Base-by-base conservation (phyloP, 2,888 invertebrate genomes). In the Drosophila mayaguana region DNA sequence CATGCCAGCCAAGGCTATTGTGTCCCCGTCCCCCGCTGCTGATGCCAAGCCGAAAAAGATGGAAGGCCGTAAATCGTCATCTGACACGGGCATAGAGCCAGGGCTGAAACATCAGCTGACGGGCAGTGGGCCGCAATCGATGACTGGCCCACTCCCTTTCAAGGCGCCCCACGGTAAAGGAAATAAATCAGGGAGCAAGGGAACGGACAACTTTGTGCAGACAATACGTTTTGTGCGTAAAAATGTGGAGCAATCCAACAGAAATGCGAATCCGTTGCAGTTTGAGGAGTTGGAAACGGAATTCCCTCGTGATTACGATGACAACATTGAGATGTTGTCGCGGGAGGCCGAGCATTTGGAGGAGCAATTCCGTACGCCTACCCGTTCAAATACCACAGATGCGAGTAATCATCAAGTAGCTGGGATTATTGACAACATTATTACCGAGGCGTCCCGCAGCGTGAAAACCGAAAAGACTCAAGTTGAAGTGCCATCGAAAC, bases 241-340 rank as follows among this genome's bases (percentile, higher is more conserved):
- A 68, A 92, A 92, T 71, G 91, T 93, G 8, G 93, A 93, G 36
- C 92, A 92, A 64, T 90, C 90, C 11, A 89, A 88, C 8, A 75
- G 91, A 42, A 92, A 91, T 76, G 80, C 80, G 28, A 87, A 91
- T 61, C 89, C 91, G 2, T n/a, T 86, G 46, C 91, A 87, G 61
- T 92, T 86, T 72, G 81, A 92, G 45, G 92, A 92, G 48, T 88
- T 93, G 59, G 93, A 93, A 79, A 93, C 93, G 5, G 93, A 93
- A 75, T 93, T 93, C 72, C 93, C 93, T 5, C 91, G 93, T 18
- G 93, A 93, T 74, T 92, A 93, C 61, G 93, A 93, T 80, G 93
- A 92, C 69, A 93, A 93, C 69, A 93, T 93, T 80, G 93, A 93
- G 66, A 92, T 93, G 79, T 64, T 93, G 38, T 92, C 93, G 22